Conservation (phyloP, 1,140 invertebrate species). For the Archivesica marissinica region DNA sequence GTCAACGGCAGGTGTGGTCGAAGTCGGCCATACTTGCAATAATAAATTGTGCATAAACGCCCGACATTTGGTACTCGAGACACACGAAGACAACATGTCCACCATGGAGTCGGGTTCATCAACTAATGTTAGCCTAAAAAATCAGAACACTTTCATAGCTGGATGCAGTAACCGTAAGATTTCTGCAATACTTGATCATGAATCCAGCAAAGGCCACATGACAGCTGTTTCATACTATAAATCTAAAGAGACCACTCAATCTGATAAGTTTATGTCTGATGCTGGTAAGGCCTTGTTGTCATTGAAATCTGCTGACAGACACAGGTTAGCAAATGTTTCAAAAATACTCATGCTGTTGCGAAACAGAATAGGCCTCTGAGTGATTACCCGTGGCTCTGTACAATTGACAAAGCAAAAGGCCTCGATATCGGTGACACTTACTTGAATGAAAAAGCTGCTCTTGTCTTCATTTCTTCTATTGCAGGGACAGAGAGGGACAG, state of each 20-base stretch:
- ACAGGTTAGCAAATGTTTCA: not conserved
- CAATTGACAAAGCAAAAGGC: not conserved
- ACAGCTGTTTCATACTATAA: not conserved
- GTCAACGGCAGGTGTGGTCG: too few relatives aligned
- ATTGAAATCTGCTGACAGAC: not conserved
- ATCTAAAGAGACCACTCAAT: not conserved
- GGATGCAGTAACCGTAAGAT: not conserved
- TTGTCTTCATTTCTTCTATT: not conserved
- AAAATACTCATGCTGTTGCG: slow-evolving; percentile 1
- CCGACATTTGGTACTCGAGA: too few relatives aligned
- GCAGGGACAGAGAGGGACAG: not conserved
- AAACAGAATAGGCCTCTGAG: not conserved
- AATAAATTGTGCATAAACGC: too few relatives aligned
- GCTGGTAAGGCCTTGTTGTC: not conserved
- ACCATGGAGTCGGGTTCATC: too few relatives aligned
- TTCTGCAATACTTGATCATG: not conserved
- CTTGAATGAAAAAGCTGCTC: not conserved
- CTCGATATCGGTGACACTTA: not conserved
- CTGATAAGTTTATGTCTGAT: not conserved
- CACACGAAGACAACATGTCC: too few relatives aligned
- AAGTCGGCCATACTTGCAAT: too few relatives aligned
- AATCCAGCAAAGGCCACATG: not conserved
- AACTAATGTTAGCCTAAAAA: too few relatives aligned
- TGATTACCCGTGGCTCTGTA: not conserved
- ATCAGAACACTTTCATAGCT: not conserved